Evolutionary conservation across 2,113 vertebrate species (phyloP).

Genomic region (Centropristis striata): DNA sequence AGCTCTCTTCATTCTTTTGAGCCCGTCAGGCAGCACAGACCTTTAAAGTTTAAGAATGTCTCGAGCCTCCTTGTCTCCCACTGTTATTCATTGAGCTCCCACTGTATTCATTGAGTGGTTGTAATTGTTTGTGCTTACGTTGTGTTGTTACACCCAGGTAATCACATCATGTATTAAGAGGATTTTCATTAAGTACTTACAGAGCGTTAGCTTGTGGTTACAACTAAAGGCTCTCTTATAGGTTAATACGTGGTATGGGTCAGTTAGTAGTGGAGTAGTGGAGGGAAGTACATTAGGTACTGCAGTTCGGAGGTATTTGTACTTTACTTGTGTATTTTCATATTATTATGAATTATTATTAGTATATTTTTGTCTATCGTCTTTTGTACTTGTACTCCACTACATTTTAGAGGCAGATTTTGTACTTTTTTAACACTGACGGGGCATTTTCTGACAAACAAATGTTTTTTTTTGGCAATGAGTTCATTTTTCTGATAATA

Average conservation of each 20-base stretch:
- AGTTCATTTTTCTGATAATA: no score
- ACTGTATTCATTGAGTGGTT: neutral
- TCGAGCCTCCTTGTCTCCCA: neutral
- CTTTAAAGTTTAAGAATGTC: neutral
- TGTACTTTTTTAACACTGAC: no score
- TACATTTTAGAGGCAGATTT: neutral
- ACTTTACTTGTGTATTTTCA: neutral
- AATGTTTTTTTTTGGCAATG: no score
- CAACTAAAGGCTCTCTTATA: neutral
- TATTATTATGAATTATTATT: no score
- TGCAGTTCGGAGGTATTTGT: neutral
- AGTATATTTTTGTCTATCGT: no score
- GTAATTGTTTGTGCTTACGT: slow-evolving; percentile 4
- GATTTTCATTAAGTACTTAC: slow-evolving; percentile 40
- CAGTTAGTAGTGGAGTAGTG: neutral
- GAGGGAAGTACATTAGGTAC: neutral
- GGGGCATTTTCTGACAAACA: no score
- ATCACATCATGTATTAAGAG: slow-evolving; percentile 47
- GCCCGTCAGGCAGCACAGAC: slow-evolving; percentile 29
- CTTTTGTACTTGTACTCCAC: neutral
- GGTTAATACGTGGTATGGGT: neutral
- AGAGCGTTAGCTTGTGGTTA: slow-evolving; percentile 7
- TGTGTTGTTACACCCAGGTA: slow-evolving; percentile 27
- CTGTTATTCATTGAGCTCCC: no score
- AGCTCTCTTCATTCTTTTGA: neutral